Base-by-base conservation (phyloP, 2,888 invertebrate species). In the Hirudinaria manillensis region DNA sequence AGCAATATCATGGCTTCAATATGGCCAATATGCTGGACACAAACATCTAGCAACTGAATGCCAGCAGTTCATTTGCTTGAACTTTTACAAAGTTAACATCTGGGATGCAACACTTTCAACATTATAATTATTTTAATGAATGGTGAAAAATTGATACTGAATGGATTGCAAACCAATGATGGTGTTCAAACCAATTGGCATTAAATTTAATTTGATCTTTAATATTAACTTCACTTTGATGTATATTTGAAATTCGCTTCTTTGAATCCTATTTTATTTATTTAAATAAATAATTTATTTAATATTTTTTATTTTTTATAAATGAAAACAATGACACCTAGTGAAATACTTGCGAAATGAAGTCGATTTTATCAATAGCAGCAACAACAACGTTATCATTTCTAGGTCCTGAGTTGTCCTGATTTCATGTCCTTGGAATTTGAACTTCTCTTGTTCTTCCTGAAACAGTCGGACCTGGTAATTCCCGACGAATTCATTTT, bases 1-100 rank as follows among this genome's bases (percentile, higher is more conserved):
- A 77, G 87, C 95, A 32, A 90, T 94, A 45, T 90, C 92, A 0
- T 96, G 96, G 95, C 88, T 93, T 83, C 94, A 94, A 83, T 95
- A 95, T 84, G 91, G 93, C 0, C 89, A 91, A 80, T 90, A 91
- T 6, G 92, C 93, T 83, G 92, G 92, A 34, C 93, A 93, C 82
- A 86, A 88, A 56, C 87, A 89, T 51, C 89, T 92, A 10, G 86
- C 89, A 70, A 75, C 78, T 32, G 80, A 80, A 0, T 86, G 86
- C 76, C 78, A 80, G 1, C 80, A 83, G 71, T 86, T 85, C 76
- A 83, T 95, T 67, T 93, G 92, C 83, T 93, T 93, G 92, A 96
- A 96, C 86, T 88, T 95, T 79, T 92, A 93, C 85, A 89, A 90
- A 82, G 91, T 93, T 32, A 90, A 92, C 73, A 89, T 90, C 74